Base-by-base conservation (phyloP, 1,140 invertebrate genomes). In the Habropoda laboriosa region DNA sequence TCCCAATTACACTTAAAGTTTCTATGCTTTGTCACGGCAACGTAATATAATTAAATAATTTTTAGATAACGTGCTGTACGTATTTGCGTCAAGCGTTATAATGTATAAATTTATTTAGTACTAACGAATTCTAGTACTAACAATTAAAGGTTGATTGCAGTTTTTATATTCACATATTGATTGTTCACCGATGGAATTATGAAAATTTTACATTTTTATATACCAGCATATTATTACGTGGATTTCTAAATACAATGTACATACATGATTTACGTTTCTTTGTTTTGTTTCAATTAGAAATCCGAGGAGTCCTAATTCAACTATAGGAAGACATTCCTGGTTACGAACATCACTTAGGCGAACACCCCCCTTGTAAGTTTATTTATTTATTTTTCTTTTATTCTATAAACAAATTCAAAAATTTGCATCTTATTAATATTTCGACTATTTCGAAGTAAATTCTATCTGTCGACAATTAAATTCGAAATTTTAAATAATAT, bases 261-360 rank as follows among this genome's bases (percentile, higher is more conserved):
- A 55, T 27, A 58, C 10, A 21, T n/a, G 1, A 12, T n/a, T 58
- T 21, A 27, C 21, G 18, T 64, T 80, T 49, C 63, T 58, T 80
- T 76, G 49, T 82, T 71, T 57, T 87, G 40, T 79, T 47, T 76
- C 58, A 67, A 85, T 24, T 70, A 91, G 90, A 87, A 90, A 91
- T 66, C 88, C 88, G 21, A 91, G 88, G 18, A 92, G 91, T 78
- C 90, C 91, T 0, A 91, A 91, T 80, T 92, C 91, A 45, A 93
- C 94, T 12, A 94, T 96, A 81, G 95, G 95, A 84, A 93, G 96
- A 84, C 95, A 97, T 88, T 96, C 96, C 51, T 97, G 96, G 96
- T 93, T 96, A 40, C 93, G 96, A 86, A 96, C 95, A 35, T 97
- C 96, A 86, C 91, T 97, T 40, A 93, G 96, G 84, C 94, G 96